Percentiles rank a stretch among this genome's conserved stretches.
phyloP scores from a whole-genome alignment of 2,888 invertebrate species.

The Xanthia togata region DNA sequence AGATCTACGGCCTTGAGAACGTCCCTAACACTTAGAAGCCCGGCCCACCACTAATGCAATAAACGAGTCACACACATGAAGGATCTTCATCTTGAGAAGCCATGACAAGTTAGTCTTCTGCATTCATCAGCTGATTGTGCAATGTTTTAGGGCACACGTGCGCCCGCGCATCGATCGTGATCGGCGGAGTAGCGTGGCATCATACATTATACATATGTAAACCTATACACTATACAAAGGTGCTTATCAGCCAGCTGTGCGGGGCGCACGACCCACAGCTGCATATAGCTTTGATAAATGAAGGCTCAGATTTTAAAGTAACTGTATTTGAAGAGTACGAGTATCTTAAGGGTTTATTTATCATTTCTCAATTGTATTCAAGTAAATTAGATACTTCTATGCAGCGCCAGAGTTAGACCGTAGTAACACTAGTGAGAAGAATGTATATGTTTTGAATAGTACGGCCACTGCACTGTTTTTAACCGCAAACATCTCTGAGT shows the following conservation, averaged over 20 bases:
- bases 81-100: not conserved
- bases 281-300: constrained; percentile 24
- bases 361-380: no score
- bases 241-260: constrained; percentile 46
- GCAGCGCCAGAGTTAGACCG: not conserved
- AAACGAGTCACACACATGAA: no score
- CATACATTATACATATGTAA: constrained; percentile 49
- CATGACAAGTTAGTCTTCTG: constrained; percentile 27
- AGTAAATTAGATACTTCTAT: no score
- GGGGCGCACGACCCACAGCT: constrained; percentile 25
- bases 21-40: no score
- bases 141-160: constrained; percentile 48
- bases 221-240: constrained; percentile 31
- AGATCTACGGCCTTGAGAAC: not conserved
- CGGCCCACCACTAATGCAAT: no score
- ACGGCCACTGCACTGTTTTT: not conserved
- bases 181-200: constrained; percentile 40
- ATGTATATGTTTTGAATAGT: not conserved
- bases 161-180: constrained; percentile 58
- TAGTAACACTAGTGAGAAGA: not conserved
- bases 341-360: not conserved
- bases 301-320: not conserved
- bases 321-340: constrained; percentile 1
- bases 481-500: not conserved
- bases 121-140: not conserved